A percentile compares a stretch with the other conserved stretches of the same genome.
phyloP scores from a whole-genome alignment of 2,797 vertebrate genomes.

The Serranus cabrilla region DNA sequence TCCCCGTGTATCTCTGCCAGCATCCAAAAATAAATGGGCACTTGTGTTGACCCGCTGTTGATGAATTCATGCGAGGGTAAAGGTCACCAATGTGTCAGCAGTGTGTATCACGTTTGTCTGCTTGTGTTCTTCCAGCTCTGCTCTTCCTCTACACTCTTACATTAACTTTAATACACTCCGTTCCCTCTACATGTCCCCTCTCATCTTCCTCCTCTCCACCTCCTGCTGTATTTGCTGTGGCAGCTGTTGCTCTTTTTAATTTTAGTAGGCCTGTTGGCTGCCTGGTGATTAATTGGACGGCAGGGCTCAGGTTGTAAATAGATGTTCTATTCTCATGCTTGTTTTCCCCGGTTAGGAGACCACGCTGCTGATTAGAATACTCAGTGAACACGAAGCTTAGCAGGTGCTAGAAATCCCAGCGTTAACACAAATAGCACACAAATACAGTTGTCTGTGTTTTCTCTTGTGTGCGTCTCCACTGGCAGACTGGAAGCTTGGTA shows the following conservation, averaged over 20 bases:
- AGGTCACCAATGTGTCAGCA: conserved; percentile 56
- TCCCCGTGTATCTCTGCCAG: conserved; percentile 54
- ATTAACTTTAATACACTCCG: conserved; percentile 1
- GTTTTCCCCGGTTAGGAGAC: conserved; percentile 57
- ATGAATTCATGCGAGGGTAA: conserved; percentile 62
- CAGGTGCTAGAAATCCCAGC: conserved; percentile 62
- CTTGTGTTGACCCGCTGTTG: conserved; percentile 55
- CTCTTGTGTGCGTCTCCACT: conserved; percentile 18
- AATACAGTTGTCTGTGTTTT: conserved; percentile 16
- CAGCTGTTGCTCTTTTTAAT: conserved; percentile 68
- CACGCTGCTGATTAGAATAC: conserved; percentile 61
- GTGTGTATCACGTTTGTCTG: conserved; percentile 26
- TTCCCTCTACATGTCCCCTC: conserved; percentile 17
- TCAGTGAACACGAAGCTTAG: conserved; percentile 55
- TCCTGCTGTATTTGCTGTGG: conserved; percentile 29
- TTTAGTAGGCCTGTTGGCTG: conserved; percentile 62
- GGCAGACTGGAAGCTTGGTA: conserved; percentile 36
- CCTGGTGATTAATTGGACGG: conserved; percentile 70
- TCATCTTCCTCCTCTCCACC: conserved; percentile 20
- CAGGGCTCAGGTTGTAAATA: conserved; percentile 75
- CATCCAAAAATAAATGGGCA: conserved; percentile 73
- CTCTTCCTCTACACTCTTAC: conserved; percentile 25
- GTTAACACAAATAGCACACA: conserved; percentile 38
- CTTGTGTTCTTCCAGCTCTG: conserved; percentile 18
- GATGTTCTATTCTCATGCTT: conserved; percentile 72